Base-by-base conservation (phyloP, 2,797 vertebrate species). In the Chrosomus eos region DNA sequence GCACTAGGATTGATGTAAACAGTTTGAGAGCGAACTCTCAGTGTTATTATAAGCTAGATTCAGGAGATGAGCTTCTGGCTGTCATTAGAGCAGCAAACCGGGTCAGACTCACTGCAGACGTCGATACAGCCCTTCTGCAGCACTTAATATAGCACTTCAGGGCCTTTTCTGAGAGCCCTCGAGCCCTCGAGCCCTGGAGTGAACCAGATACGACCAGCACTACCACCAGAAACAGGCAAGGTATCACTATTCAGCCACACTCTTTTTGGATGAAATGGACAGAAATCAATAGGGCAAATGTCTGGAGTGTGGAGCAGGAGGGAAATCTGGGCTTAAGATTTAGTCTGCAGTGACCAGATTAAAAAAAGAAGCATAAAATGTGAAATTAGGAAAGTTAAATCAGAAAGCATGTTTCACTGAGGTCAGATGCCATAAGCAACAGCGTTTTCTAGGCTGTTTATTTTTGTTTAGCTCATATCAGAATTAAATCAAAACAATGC, bases 81-180 rank as follows among this genome's bases (percentile, higher is more conserved):
- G 10, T 67, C 53, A 68, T 71, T 48, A 72, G 82, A 83, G 73
- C 71, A 75, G 72, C 55, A 38, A 86, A 71, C 64, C 81, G 83
- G 75, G 68, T 86, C 80, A 86, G 75, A 53, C 66, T 67, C 55
- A 77, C 43, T 60, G 71, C 64, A 55, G 68, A 79, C 36, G 8
- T 77, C 81, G 48, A 62, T 71, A 74, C 38, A 62, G 77, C 81
- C 36, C 58, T 40, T 45, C 78, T 83, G 76, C 55, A 85, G 76
- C 43, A 66, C 89, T 89, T 78, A 88, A 87, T 86, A 81, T 75
- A 82, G 84, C 77, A 78, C 80, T 53, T 76, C 68, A 79, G 62
- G 16, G 70, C 79, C 51, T 76, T 75, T 66, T 28, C 67, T 82
- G 60, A 40, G 72, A 77, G 79, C 78, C 60, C 38, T 14, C 3